Evolutionary conservation across 2,888 invertebrate species (phyloP).

Genomic region (Drosophila mettleri): DNA sequence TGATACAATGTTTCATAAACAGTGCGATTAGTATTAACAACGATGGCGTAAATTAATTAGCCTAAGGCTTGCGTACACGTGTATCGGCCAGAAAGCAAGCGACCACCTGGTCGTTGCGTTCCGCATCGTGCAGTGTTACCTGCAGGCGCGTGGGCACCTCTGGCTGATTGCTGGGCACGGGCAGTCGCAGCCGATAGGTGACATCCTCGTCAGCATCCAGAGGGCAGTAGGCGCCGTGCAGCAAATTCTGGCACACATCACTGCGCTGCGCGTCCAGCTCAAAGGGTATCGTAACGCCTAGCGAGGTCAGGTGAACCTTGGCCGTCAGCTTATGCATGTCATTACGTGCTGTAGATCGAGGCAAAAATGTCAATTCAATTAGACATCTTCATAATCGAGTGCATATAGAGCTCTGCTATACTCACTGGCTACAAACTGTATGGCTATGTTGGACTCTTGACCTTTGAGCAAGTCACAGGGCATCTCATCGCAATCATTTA

Average conservation of each 20-base stretch:
- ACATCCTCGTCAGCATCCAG: slow-evolving; percentile 82
- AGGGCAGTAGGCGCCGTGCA: slow-evolving; percentile 83
- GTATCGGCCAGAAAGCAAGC: slow-evolving; percentile 79
- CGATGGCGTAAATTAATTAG: background rate
- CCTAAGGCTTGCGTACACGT: slow-evolving; percentile 58
- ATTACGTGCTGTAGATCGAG: slow-evolving; percentile 55
- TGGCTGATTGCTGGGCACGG: slow-evolving; percentile 67
- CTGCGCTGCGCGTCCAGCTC: slow-evolving; percentile 61
- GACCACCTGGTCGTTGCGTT: slow-evolving; percentile 55
- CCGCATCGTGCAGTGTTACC: slow-evolving; percentile 70
- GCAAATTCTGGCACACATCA: slow-evolving; percentile 80
- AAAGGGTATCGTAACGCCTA: slow-evolving; percentile 69
- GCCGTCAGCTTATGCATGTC: slow-evolving; percentile 59
- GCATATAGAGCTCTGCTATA: slow-evolving; percentile 7
- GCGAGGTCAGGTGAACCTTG: slow-evolving; percentile 60
- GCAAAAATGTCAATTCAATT: background rate
- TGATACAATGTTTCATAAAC: slow-evolving; percentile 66
- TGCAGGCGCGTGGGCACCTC: slow-evolving; percentile 79
- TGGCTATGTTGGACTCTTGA: slow-evolving; percentile 59
- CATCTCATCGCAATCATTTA: slow-evolving; percentile 67
- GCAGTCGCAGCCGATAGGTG: slow-evolving; percentile 80
- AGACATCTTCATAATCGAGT: background rate
- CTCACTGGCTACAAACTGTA: slow-evolving; percentile 82
- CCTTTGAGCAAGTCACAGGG: slow-evolving; percentile 76
- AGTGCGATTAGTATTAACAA: slow-evolving; percentile 13